Evolutionary conservation across 64 coral and sea anemone species (phyloP).

Genomic region (Montipora efflorescens): DNA sequence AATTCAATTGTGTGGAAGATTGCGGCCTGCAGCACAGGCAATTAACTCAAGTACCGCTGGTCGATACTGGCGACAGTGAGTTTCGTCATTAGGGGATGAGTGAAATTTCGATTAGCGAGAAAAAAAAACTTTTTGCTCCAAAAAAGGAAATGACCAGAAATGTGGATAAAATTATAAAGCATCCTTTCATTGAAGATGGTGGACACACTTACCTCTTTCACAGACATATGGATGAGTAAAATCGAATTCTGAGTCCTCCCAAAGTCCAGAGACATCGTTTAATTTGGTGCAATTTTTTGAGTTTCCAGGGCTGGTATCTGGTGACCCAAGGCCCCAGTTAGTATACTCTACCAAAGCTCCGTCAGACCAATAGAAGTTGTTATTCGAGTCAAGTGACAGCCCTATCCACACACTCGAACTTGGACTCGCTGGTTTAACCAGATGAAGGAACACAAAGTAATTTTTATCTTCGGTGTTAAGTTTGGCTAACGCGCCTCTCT

Average conservation of each 20-base stretch:
- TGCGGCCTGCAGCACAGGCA: too few relatives aligned
- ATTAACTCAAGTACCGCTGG: too few relatives aligned
- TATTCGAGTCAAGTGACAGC: constrained; percentile 27
- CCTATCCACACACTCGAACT: constrained; percentile 40
- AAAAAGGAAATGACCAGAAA: not conserved
- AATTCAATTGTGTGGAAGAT: too few relatives aligned
- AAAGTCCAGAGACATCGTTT: constrained; percentile 16
- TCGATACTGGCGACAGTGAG: not conserved
- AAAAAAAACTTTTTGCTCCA: not conserved
- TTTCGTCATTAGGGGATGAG: not conserved
- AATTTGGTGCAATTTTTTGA: constrained; percentile 21
- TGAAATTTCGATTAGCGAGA: not conserved
- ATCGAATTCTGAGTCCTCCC: constrained; percentile 39
- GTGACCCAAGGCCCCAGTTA: constrained; percentile 16
- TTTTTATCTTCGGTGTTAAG: constrained; percentile 29
- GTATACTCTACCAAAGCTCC: not conserved
- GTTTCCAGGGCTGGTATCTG: constrained; percentile 18
- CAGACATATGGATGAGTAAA: constrained; percentile 21
- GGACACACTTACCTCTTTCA: not conserved
- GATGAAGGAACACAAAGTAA: constrained; percentile 37
- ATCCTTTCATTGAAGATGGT: not conserved
- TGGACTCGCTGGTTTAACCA: constrained; percentile 26
- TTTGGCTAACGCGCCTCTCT: constrained; percentile 8
- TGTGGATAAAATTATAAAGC: not conserved
- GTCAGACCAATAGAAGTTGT: constrained; percentile 31